Conservation (phyloP, 2,888 invertebrate genomes). For the Euzophera pinguis region DNA sequence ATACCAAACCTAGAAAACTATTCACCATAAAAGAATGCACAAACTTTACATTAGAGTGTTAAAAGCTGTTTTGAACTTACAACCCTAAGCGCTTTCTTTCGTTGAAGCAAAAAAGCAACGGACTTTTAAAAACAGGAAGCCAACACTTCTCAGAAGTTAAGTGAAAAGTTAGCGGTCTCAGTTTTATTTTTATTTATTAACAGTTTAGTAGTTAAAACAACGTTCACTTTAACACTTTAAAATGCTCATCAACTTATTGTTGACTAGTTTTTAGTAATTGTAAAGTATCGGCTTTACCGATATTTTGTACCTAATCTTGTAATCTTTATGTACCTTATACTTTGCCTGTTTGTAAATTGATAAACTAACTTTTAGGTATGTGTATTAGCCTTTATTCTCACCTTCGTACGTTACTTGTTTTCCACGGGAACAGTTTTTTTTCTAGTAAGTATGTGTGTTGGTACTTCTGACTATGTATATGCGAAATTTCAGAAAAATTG, state of each 20-base stretch:
- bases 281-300: no score
- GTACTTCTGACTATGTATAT: no score
- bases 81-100: constrained; percentile 63
- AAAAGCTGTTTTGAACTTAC: constrained; percentile 71
- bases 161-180: constrained; percentile 68
- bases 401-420: no score
- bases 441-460: no score
- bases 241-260: constrained; percentile 16
- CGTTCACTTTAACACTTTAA: constrained; percentile 8
- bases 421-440: no score
- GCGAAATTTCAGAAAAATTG: no score
- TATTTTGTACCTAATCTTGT: no score
- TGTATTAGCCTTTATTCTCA: no score
- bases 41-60: constrained; percentile 53
- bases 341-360: no score
- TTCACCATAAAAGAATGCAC: constrained; percentile 22
- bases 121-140: constrained; percentile 73
- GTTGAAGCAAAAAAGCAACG: constrained; percentile 57
- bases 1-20: constrained; percentile 14
- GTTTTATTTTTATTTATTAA: constrained; percentile 64
- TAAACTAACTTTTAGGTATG: no score
- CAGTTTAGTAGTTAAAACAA: constrained; percentile 33
- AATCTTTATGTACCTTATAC: no score
- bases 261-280: constrained; percentile 8
- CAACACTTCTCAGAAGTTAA: constrained; percentile 73